Percentiles rank a stretch among this genome's conserved stretches.
Conservation (phyloP, 2,797 vertebrate species). For the Dendrocincla tyrannina region DNA sequence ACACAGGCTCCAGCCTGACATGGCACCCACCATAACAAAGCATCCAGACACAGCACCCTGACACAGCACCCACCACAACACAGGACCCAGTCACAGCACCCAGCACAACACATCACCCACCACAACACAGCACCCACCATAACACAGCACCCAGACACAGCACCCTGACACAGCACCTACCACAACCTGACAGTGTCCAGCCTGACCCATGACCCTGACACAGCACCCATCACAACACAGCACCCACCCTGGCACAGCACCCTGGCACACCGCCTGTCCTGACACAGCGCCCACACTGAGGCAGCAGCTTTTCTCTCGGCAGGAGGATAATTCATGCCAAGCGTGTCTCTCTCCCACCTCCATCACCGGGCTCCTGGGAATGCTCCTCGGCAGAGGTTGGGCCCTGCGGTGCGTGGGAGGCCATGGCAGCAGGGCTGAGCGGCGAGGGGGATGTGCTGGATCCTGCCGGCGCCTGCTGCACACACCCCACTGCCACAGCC, state of each 20-base stretch:
- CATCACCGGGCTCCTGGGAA: neutral
- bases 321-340: neutral
- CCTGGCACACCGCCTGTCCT: neutral
- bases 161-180: neutral
- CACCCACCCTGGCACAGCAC: neutral
- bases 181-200: no score
- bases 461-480: neutral
- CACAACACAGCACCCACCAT: no score
- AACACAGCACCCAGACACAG: neutral
- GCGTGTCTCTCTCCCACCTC: neutral
- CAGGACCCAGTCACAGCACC: neutral
- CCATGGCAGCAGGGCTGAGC: neutral
- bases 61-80: no score
- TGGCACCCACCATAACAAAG: no score
- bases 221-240: no score
- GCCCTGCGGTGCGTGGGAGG: neutral
- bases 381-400: neutral
- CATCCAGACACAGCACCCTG: neutral
- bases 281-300: neutral
- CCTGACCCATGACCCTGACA: no score
- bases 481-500: neutral
- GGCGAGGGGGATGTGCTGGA: neutral
- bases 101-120: neutral
- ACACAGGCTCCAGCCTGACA: no score
- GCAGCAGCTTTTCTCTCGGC: neutral